phyloP scores from a whole-genome alignment of 2,888 invertebrate species.

The Melitaea athalia region DNA sequence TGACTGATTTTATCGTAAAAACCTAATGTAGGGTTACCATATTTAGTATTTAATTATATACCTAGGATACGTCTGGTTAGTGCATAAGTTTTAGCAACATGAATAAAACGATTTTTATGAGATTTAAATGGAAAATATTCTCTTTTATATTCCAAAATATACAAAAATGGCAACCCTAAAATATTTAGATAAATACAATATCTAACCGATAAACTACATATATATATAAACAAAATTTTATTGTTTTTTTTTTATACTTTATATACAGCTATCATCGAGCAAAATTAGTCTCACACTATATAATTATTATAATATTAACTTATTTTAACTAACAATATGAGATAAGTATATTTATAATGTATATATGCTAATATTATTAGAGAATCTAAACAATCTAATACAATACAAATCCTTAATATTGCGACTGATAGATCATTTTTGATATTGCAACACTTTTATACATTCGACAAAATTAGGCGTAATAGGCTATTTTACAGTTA shows the following conservation, averaged over 20 bases:
- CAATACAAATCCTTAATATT: slow-evolving; percentile 50
- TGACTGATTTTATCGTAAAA: slow-evolving; percentile 25
- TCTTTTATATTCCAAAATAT: not conserved
- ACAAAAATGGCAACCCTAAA: not conserved
- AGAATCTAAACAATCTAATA: slow-evolving; percentile 67
- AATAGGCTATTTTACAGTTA: not conserved
- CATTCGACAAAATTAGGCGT: slow-evolving; percentile 1
- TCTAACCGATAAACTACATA: slow-evolving; percentile 4
- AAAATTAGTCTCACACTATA: slow-evolving; percentile 42
- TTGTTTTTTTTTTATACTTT: slow-evolving; percentile 30
- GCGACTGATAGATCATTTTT: slow-evolving; percentile 40
- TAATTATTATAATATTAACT: slow-evolving; percentile 53
- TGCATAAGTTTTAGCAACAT: not conserved
- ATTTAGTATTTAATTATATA: not conserved
- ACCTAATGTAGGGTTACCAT: slow-evolving; percentile 7
- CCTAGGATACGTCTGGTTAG: not conserved
- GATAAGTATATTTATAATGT: slow-evolving; percentile 65
- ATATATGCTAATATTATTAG: slow-evolving; percentile 67
- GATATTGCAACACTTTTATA: slow-evolving; percentile 15
- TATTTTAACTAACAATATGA: slow-evolving; percentile 73
- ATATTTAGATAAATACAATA: slow-evolving; percentile 8
- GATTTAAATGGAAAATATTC: not conserved
- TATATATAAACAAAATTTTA: slow-evolving; percentile 33
- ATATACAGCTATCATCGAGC: slow-evolving; percentile 42
- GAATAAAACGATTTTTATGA: not conserved